Evolutionary conservation across 2,797 vertebrate species (phyloP), one percentile per base, ranked within the genome.

Genomic region (Cheirogaleus major): DNA sequence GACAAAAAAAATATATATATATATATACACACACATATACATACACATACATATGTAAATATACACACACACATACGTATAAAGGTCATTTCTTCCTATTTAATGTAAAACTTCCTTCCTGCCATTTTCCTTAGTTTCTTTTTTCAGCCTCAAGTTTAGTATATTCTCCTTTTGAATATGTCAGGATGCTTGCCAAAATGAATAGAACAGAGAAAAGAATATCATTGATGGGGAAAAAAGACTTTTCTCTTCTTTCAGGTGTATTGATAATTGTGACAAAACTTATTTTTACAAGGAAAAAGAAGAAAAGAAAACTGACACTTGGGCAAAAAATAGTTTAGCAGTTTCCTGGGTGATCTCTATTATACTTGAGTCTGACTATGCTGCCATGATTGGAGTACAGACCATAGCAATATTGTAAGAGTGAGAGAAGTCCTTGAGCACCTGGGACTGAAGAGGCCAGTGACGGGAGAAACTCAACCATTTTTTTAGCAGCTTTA

Each of bases 111-210:
- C 63, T 85, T 7, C 13, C 14, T 95, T 83, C 78, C 25, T 89
- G 50, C 94, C 63, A 95, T 83, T 90, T 94, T 86, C 25, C 25
- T 85, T 88, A 32, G 57, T 92, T 83, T 95, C 70, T 45, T 92
- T 83, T 83, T 45, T 65, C 48, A 83, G 48, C 35, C 63, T 94
- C 50, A 72, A 72, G 12, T 88, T 96, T 92, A 81, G 92, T 91
- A 89, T 57, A 85, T 63, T 79, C 30, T 90, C 35, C 61, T 83
- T 93, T 89, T 86, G 30, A 96, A 94, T 84, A 50, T 84, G 61
- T 96, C 96, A 82, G 50, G 30, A 97, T 86, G 17, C 57, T 83
- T 96, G 75, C 61, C 73, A 94, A 95, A 91, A 65, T 88, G 32
- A 89, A 90, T 38, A 91, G 55, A n/a, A 81, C 48, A 94, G 15